Percentiles rank a stretch among this genome's conserved stretches.
Evolutionary conservation across 1,140 invertebrate species (phyloP).

Genomic region (Tetramorium alpestre): DNA sequence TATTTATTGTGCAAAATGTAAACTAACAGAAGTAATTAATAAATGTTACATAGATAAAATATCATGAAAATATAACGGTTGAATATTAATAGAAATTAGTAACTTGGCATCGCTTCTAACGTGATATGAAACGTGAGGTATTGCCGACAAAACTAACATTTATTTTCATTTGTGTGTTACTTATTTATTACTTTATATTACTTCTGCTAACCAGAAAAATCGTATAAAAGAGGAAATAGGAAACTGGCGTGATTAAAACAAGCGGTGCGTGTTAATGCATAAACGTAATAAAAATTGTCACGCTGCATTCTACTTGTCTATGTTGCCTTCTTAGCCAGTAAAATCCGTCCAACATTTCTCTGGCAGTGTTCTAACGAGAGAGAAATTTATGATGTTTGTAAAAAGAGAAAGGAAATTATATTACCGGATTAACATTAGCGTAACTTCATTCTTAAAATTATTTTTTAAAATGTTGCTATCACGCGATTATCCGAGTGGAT

Average conservation of each 20-base stretch:
- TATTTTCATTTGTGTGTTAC: slow-evolving; percentile 23
- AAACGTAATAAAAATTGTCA: slow-evolving; percentile 16
- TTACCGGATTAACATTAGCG: neutral
- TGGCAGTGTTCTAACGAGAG: neutral
- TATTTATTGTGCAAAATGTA: neutral
- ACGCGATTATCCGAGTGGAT: neutral
- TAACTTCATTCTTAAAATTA: neutral
- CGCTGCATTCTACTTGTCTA: neutral
- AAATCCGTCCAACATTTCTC: slow-evolving; percentile 6
- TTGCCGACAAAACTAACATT: neutral
- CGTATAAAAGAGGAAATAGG: neutral
- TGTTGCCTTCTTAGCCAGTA: neutral
- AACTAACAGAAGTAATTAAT: slow-evolving; percentile 18
- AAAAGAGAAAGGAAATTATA: neutral
- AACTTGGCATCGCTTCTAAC: neutral
- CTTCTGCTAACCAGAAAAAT: neutral
- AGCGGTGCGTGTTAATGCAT: neutral
- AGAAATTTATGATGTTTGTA: neutral
- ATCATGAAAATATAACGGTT: neutral
- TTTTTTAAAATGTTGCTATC: neutral
- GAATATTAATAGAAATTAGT: slow-evolving; percentile 34
- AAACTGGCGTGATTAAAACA: slow-evolving; percentile 4
- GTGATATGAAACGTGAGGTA: neutral
- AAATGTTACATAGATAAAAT: slow-evolving; percentile 30
- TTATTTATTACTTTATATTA: slow-evolving; percentile 36